These are phyloP conservation scores for Poeciliopsis paucimaculata DNA, from an alignment of 2,797 vertebrate species.

Conservation along the genomic window DNA sequence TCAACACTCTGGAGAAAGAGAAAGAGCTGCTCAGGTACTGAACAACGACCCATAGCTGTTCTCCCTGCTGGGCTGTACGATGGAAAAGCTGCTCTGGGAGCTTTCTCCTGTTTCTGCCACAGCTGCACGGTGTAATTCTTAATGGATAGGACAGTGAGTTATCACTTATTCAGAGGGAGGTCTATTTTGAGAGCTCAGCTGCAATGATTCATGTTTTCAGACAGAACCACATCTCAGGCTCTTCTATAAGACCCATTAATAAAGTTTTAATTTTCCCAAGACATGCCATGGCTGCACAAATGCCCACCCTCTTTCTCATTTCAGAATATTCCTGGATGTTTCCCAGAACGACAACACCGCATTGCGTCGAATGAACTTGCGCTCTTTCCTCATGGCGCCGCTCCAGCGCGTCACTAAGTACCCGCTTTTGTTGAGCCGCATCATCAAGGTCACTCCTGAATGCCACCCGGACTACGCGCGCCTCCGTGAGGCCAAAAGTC, in stretches of 20 bases:
- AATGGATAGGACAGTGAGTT: constrained; percentile 60
- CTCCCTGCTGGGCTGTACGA: constrained; percentile 18
- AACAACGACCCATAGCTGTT: neutral
- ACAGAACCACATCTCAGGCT: constrained; percentile 43
- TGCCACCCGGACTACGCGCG: constrained; percentile 88
- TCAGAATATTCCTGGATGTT: constrained; percentile 92
- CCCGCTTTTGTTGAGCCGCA: constrained; percentile 89
- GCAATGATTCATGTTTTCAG: constrained; percentile 68
- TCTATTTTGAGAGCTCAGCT: constrained; percentile 65
- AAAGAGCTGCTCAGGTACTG: constrained; percentile 91
- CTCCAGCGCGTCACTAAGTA: constrained; percentile 93
- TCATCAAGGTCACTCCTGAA: constrained; percentile 88
- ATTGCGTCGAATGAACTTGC: constrained; percentile 90
- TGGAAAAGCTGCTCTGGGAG: constrained; percentile 31
- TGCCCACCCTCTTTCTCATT: constrained; percentile 11
- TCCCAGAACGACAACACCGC: constrained; percentile 95
- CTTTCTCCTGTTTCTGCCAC: constrained; percentile 47
- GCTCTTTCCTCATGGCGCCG: constrained; percentile 93
- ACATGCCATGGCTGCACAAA: neutral
- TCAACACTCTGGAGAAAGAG: constrained; percentile 92
- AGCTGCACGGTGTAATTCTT: constrained; percentile 53
- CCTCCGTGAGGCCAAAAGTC: constrained; percentile 91
- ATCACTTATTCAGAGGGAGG: constrained; percentile 72
- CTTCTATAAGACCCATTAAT: constrained; percentile 39
- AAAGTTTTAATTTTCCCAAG: constrained; percentile 30